Conservation (phyloP, 2,113 vertebrate species). For the Tachycineta bicolor region DNA sequence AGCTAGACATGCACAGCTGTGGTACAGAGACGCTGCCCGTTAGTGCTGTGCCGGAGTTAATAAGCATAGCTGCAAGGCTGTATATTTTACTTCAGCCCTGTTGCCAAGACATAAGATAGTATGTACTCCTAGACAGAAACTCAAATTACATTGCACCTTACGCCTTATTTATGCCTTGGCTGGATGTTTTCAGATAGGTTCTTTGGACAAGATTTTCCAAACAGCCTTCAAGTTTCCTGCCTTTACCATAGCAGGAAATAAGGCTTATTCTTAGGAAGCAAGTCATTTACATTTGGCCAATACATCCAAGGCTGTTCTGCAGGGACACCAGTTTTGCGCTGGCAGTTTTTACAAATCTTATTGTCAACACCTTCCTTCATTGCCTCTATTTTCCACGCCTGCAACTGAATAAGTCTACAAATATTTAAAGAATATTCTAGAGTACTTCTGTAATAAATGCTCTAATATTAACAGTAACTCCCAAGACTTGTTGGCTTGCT, state of each 20-base stretch:
- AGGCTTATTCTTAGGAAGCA: not conserved
- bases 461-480: not conserved
- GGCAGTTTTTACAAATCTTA: not conserved
- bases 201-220: not conserved
- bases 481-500: not conserved
- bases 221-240: not conserved
- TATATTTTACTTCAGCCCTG: not conserved
- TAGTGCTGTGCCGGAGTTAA: not conserved
- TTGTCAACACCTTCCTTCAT: not conserved
- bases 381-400: not conserved
- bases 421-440: not conserved
- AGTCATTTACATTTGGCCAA: not conserved
- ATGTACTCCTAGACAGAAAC: not conserved
- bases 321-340: not conserved
- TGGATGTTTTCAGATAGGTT: not conserved
- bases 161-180: not conserved
- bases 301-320: not conserved
- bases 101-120: not conserved
- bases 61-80: not conserved
- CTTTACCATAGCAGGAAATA: not conserved
- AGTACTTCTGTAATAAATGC: not conserved
- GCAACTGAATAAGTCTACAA: not conserved
- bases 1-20: not conserved
- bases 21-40: fast-evolving
- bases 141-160: not conserved